phyloP scores from a whole-genome alignment of 35 echinoderm and acorn worm species.

The Nesometra sesokonis region DNA sequence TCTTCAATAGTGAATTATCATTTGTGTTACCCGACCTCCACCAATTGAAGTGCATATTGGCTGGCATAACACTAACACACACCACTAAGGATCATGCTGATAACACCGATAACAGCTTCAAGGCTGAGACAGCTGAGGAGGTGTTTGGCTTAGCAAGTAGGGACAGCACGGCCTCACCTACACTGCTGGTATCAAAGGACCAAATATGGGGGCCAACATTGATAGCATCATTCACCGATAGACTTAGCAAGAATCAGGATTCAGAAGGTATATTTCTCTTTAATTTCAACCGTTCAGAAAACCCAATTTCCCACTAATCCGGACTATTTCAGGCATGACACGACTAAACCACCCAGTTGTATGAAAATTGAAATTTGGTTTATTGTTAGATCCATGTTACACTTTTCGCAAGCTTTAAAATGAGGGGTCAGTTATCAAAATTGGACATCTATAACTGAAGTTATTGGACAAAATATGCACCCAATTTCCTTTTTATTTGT shows the following conservation, averaged over 20 bases:
- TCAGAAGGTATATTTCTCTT: neutral
- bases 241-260: neutral
- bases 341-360: too few relatives aligned
- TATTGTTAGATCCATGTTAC: too few relatives aligned
- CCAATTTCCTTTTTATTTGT: too few relatives aligned
- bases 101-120: neutral
- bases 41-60: neutral
- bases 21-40: neutral
- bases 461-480: too few relatives aligned
- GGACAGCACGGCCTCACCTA: neutral
- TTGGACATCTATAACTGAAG: too few relatives aligned
- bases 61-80: neutral
- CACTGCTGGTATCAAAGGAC: neutral
- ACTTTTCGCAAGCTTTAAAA: too few relatives aligned
- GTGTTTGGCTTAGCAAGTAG: neutral
- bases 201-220: neutral
- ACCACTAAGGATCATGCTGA: neutral
- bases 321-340: too few relatives aligned
- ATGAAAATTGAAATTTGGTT: too few relatives aligned
- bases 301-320: too few relatives aligned
- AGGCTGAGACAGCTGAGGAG: neutral
- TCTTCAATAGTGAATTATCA: neutral
- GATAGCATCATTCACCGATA: neutral
- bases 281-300: too few relatives aligned
- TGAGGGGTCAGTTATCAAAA: too few relatives aligned